Evolutionary conservation across 2,113 vertebrate species (phyloP).

Genomic region (Mustela nigripes): DNA sequence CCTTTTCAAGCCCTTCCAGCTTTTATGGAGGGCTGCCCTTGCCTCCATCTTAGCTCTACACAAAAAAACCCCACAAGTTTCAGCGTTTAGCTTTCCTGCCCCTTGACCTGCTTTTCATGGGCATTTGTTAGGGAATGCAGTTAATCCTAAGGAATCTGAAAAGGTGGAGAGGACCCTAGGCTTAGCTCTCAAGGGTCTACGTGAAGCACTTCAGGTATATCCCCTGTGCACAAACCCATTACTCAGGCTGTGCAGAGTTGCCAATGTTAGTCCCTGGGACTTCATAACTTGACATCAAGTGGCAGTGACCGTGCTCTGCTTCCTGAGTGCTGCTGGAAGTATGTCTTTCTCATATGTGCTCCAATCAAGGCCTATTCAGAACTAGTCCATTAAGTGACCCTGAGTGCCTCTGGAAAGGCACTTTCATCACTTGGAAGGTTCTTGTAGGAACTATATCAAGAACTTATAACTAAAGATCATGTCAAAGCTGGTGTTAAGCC

Average conservation of each 20-base stretch:
- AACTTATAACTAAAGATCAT: conserved; percentile 41
- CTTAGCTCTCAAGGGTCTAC: not conserved
- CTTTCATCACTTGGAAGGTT: not conserved
- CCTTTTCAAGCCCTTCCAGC: not conserved
- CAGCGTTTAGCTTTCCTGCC: not conserved
- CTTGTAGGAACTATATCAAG: not conserved
- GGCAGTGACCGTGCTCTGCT: not conserved
- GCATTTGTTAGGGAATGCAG: not conserved
- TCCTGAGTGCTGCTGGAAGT: not conserved
- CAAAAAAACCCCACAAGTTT: not conserved
- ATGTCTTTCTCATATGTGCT: not conserved
- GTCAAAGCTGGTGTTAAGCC: conserved; percentile 17
- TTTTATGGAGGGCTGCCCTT: not conserved
- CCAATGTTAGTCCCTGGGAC: not conserved
- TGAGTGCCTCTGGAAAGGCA: not conserved
- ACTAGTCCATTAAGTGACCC: not conserved
- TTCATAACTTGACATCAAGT: not conserved
- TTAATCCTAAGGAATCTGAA: conserved; percentile 49
- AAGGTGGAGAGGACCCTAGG: conserved; percentile 14
- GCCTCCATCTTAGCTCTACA: not conserved
- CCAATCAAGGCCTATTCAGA: conserved; percentile 6
- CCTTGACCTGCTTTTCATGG: not conserved
- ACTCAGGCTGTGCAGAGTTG: not conserved
- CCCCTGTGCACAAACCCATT: not conserved
- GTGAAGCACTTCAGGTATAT: not conserved